Evolutionary conservation across 2,888 invertebrate genomes (phyloP).

Genomic region (Tenthredo mesomela): DNA sequence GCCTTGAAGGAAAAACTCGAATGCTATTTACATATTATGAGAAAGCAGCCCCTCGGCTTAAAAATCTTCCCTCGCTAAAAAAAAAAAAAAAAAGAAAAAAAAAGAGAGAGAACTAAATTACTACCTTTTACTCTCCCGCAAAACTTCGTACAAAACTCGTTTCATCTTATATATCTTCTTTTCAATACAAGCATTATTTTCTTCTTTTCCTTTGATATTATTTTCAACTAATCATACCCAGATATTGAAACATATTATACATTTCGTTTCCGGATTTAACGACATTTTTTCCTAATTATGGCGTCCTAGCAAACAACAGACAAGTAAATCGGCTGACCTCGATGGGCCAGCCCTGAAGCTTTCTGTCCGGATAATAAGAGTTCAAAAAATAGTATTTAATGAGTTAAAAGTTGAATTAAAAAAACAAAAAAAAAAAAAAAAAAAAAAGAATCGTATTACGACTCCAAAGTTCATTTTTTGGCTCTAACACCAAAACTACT

Average conservation of each 20-base stretch:
- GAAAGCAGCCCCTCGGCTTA: conserved; percentile 20
- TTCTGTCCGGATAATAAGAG: not conserved
- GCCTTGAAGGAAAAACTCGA: not conserved
- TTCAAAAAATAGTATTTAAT: not conserved
- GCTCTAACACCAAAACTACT: not conserved
- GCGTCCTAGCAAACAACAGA: not conserved
- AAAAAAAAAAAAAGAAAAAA: not conserved
- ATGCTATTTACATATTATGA: conserved; percentile 44
- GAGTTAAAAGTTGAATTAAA: not conserved
- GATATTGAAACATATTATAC: not conserved
- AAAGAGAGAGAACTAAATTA: not conserved
- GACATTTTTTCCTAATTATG: not conserved
- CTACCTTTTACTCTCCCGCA: not conserved
- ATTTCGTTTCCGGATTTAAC: not conserved
- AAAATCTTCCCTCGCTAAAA: conserved; percentile 2
- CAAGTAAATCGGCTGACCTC: no score
- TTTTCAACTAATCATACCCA: not conserved
- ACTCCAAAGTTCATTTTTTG: not conserved
- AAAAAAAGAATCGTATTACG: not conserved
- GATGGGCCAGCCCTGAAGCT: not conserved
- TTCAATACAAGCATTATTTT: not conserved
- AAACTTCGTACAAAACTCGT: not conserved
- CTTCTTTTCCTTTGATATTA: not conserved
- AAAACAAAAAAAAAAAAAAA: not conserved
- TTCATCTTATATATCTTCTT: conserved; percentile 7